A percentile compares a stretch with the other conserved stretches of the same genome.
phyloP scores from a whole-genome alignment of 2,797 vertebrate genomes.

The Zenarchopterus dispar region DNA sequence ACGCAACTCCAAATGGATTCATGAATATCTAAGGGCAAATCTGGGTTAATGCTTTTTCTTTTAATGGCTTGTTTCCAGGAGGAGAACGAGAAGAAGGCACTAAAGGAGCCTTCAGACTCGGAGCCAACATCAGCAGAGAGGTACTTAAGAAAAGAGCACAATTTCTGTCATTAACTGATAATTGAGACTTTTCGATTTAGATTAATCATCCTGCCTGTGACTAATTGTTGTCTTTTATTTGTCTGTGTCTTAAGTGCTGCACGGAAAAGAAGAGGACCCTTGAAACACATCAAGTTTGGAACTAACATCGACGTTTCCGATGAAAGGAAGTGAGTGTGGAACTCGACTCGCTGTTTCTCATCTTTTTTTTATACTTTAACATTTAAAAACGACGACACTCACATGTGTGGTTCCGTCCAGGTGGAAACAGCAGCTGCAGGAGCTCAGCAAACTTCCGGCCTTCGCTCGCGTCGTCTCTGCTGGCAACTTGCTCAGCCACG shows the following conservation, averaged over 20 bases:
- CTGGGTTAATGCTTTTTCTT: neutral
- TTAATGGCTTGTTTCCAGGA: conserved; percentile 81
- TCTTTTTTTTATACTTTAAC: too few relatives aligned
- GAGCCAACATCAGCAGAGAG: conserved; percentile 95
- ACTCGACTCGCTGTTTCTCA: neutral
- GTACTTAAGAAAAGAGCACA: conserved; percentile 61
- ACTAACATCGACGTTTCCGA: conserved; percentile 98
- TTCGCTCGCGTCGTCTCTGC: conserved; percentile 96
- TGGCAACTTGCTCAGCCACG: conserved; percentile 97
- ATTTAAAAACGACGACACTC: too few relatives aligned
- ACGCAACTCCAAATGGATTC: neutral
- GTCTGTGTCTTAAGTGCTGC: conserved; percentile 80
- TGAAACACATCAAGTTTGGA: conserved; percentile 99
- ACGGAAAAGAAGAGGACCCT: conserved; percentile 90
- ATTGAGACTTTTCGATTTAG: too few relatives aligned
- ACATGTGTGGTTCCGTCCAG: conserved; percentile 69
- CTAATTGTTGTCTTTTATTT: conserved; percentile 13
- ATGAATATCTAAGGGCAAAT: neutral
- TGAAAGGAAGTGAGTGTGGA: conserved; percentile 92
- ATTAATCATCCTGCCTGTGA: neutral
- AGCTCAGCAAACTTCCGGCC: conserved; percentile 97
- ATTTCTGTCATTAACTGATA: neutral
- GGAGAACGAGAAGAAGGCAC: conserved; percentile 95
- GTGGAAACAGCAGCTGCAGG: conserved; percentile 98
- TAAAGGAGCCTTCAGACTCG: conserved; percentile 93